Conservation (phyloP, 2,888 invertebrate species). For the Formica aserva region DNA sequence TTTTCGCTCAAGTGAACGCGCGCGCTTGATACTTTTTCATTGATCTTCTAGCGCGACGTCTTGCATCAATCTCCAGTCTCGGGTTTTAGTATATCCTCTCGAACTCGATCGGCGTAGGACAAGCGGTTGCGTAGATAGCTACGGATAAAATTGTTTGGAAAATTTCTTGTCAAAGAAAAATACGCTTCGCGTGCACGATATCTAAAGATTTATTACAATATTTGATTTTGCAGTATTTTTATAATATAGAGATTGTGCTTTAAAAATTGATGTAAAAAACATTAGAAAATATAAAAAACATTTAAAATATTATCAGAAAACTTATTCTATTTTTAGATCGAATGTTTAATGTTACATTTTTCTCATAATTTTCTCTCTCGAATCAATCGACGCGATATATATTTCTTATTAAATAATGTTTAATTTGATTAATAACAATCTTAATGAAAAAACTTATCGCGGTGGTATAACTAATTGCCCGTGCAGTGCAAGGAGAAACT, state of each 20-base stretch:
- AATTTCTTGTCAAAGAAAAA: not conserved
- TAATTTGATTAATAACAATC: not conserved
- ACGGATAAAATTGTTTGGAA: not conserved
- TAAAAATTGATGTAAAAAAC: not conserved
- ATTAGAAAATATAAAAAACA: not conserved
- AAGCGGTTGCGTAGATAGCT: conserved; percentile 27
- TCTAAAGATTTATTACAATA: not conserved
- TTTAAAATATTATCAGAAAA: not conserved
- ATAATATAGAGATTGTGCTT: not conserved
- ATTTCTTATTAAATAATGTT: conserved; percentile 1
- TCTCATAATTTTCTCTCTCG: not conserved
- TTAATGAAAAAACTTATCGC: not conserved
- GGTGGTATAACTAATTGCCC: not conserved
- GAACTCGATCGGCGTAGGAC: conserved; percentile 9
- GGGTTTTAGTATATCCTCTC: conserved; percentile 6
- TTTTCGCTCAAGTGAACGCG: not conserved
- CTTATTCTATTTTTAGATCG: not conserved
- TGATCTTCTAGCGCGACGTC: conserved; percentile 20
- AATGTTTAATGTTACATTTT: not conserved
- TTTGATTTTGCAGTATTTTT: not conserved
- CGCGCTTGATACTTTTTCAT: conserved; percentile 29
- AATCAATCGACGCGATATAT: not conserved
- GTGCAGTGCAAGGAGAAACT: not conserved
- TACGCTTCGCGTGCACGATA: not conserved
- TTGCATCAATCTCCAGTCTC: conserved; percentile 40